Evolutionary conservation across 2,888 invertebrate species (phyloP).

Genomic region (Phragmatobia fuliginosa): DNA sequence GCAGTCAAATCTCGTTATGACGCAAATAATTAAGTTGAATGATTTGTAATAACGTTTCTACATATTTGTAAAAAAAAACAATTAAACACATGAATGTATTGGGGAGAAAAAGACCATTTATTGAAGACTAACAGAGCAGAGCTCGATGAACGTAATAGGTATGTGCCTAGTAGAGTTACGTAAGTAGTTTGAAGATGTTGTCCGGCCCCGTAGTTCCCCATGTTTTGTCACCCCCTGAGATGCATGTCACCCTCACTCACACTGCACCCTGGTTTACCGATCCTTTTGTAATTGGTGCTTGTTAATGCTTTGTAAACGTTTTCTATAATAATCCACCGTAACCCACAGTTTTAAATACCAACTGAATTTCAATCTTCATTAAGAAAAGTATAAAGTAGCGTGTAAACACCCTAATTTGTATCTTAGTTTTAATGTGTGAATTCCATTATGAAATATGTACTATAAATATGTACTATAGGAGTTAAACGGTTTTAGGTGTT

Average conservation of each 20-base stretch:
- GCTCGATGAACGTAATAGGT: constrained; percentile 53
- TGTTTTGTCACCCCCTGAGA: constrained; percentile 61
- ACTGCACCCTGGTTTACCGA: constrained; percentile 54
- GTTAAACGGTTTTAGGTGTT: constrained; percentile 52
- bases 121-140: constrained; percentile 40
- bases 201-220: constrained; percentile 71
- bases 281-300: constrained; percentile 46
- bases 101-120: constrained; percentile 79
- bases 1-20: constrained; percentile 90
- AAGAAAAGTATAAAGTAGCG: constrained; percentile 25
- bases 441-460: constrained; percentile 36
- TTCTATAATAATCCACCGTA: constrained; percentile 31
- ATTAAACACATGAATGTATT: constrained; percentile 44
- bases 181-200: constrained; percentile 79
- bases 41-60: constrained; percentile 22
- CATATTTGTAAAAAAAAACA: constrained; percentile 26
- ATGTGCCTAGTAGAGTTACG: constrained; percentile 62
- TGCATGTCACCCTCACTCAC: constrained; percentile 63
- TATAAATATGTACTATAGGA: constrained; percentile 24
- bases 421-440: constrained; percentile 38
- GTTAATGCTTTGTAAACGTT: constrained; percentile 46
- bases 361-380: constrained; percentile 25
- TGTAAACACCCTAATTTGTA: constrained; percentile 38
- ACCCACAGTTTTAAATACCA: constrained; percentile 24
- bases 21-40: constrained; percentile 66